phyloP scores from a whole-genome alignment of 1,140 invertebrate genomes.

The Euura saliciscinereae region DNA sequence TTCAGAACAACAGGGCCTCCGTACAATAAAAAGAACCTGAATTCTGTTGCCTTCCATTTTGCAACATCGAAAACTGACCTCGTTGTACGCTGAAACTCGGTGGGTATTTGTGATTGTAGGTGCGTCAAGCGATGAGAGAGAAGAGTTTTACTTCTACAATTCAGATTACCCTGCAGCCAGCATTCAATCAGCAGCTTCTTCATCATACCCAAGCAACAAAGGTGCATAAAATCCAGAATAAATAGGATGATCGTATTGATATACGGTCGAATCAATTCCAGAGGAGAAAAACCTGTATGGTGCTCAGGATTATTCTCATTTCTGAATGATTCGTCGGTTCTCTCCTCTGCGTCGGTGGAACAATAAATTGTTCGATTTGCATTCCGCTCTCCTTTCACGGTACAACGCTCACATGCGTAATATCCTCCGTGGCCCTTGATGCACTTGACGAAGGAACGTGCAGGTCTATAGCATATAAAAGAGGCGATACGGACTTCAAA shows the following conservation, averaged over 20 bases:
- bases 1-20: constrained; percentile 24
- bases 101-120: constrained; percentile 16
- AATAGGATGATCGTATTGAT: constrained; percentile 7
- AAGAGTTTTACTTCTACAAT: constrained; percentile 14
- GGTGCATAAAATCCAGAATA: constrained; percentile 19
- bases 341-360: constrained; percentile 10
- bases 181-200: too few relatives aligned
- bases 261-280: constrained; percentile 2
- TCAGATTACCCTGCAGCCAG: too few relatives aligned
- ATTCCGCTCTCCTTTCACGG: not conserved
- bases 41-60: constrained; percentile 30
- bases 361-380: not conserved
- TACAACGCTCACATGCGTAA: constrained; percentile 22
- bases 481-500: not conserved
- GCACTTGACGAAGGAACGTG: constrained; percentile 22
- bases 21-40: constrained; percentile 29
- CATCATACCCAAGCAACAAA: too few relatives aligned
- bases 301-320: constrained; percentile 11
- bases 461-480: constrained; percentile 20
- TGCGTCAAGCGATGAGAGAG: constrained; percentile 21
- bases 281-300: constrained; percentile 2
- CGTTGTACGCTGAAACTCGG: constrained; percentile 27
- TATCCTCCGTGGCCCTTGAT: constrained; percentile 19
- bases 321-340: constrained; percentile 16
- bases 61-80: constrained; percentile 18